Percentiles rank a stretch among this genome's conserved stretches.
Evolutionary conservation across 2,113 vertebrate species (phyloP).

Genomic region (Andinoacara biseriatus): DNA sequence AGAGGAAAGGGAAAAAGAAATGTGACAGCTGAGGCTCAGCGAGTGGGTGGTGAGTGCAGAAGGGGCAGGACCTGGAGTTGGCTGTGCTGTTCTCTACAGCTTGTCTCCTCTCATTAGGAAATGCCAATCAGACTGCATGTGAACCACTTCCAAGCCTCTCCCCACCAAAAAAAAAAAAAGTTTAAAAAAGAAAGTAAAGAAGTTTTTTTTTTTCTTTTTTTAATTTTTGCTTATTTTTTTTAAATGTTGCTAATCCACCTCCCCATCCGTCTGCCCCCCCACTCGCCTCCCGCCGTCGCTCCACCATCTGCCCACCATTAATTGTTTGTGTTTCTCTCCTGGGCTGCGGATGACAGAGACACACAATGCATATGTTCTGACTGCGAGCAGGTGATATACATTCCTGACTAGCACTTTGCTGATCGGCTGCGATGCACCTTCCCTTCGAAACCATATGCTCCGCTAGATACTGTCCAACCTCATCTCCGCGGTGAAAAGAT

Average conservation of each 20-base stretch:
- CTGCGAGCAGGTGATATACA: slow-evolving; percentile 73
- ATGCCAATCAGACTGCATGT: slow-evolving; percentile 73
- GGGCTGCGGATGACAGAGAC: slow-evolving; percentile 61
- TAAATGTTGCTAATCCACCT: slow-evolving; percentile 61
- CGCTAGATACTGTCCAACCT: slow-evolving; percentile 68
- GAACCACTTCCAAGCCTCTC: slow-evolving; percentile 68
- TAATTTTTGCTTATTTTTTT: slow-evolving; percentile 14
- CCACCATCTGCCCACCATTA: slow-evolving; percentile 78
- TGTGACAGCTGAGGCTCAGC: slow-evolving; percentile 77
- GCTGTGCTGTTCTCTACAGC: slow-evolving; percentile 69
- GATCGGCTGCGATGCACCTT: slow-evolving; percentile 51
- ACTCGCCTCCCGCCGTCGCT: slow-evolving; percentile 35
- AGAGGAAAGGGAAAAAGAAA: slow-evolving; percentile 57
- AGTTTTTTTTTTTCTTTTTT: slow-evolving; percentile 35
- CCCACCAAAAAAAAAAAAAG: slow-evolving; percentile 44
- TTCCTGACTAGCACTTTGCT: slow-evolving; percentile 35
- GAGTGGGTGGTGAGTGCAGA: slow-evolving; percentile 75
- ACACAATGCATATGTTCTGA: slow-evolving; percentile 66
- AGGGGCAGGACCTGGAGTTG: slow-evolving; percentile 77
- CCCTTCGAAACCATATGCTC: slow-evolving; percentile 70
- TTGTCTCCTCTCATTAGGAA: slow-evolving; percentile 78
- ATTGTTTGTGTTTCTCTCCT: slow-evolving; percentile 72
- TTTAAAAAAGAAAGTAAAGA: slow-evolving; percentile 62
- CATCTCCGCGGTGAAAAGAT: slow-evolving; percentile 54
- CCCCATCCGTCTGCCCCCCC: slow-evolving; percentile 49